A percentile compares a stretch with the other conserved stretches of the same genome.
Conservation (phyloP, 2,888 invertebrate genomes). For the Parascotia fuliginaria region DNA sequence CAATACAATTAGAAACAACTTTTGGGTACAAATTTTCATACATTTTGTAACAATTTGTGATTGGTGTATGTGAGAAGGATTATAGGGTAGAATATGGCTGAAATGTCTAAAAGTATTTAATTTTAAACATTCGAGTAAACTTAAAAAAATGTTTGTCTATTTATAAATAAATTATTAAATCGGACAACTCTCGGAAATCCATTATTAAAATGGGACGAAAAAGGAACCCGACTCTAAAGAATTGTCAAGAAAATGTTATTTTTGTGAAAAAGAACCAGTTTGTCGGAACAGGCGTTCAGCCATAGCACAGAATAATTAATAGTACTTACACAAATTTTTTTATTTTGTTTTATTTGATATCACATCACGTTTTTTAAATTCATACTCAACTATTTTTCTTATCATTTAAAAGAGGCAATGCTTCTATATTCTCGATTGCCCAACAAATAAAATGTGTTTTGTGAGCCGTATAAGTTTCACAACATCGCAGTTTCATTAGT, state of each 20-base stretch:
- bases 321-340: too few relatives aligned
- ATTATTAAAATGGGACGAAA: conserved; percentile 1
- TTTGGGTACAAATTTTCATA: too few relatives aligned
- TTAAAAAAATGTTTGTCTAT: neutral
- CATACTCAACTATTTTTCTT: neutral
- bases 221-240: neutral
- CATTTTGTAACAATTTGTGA: too few relatives aligned
- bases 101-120: too few relatives aligned
- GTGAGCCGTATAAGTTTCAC: neutral
- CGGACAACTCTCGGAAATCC: neutral
- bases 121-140: neutral
- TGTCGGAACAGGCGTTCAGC: too few relatives aligned
- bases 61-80: too few relatives aligned
- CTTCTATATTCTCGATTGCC: neutral
- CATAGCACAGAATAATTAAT: too few relatives aligned
- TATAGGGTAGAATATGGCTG: too few relatives aligned
- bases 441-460: neutral
- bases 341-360: too few relatives aligned
- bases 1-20: too few relatives aligned
- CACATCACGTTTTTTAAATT: too few relatives aligned
- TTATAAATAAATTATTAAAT: neutral
- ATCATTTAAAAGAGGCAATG: neutral
- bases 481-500: conserved; percentile 5
- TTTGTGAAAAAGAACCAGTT: too few relatives aligned
- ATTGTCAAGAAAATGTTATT: neutral